Percentiles rank a stretch among this genome's conserved stretches.
These are phyloP conservation scores for Mareca penelope DNA, from an alignment of 2,797 vertebrate genomes.

Conservation along the genomic window DNA sequence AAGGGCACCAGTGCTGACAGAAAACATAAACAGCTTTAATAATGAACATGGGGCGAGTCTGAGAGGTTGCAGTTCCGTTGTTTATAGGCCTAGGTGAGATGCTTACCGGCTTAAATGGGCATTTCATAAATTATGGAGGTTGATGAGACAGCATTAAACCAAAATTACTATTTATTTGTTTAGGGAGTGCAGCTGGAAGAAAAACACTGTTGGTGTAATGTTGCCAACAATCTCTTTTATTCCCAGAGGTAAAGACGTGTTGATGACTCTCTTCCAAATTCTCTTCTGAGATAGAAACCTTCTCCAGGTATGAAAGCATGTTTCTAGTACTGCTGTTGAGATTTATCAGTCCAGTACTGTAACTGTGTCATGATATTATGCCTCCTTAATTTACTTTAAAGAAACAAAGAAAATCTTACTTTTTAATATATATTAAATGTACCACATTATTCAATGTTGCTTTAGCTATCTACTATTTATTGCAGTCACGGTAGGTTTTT, in stretches of 20 bases:
- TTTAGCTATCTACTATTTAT: neutral
- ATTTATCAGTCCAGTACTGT: neutral
- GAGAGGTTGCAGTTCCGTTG: neutral
- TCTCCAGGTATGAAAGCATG: neutral
- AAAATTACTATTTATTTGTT: neutral
- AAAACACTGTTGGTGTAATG: neutral
- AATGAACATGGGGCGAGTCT: neutral
- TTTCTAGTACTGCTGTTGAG: neutral
- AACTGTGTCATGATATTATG: neutral
- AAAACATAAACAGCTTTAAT: neutral
- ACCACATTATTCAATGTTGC: neutral
- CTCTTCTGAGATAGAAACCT: neutral
- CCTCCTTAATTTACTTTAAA: neutral
- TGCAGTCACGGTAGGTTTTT: neutral
- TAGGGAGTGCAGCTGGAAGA: rapidly evolving
- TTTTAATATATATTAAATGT: neutral
- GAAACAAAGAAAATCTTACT: neutral
- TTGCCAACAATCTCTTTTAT: neutral
- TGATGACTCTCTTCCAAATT: neutral
- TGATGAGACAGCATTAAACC: neutral
- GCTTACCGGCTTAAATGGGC: neutral
- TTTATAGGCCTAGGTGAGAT: neutral
- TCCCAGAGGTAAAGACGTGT: neutral
- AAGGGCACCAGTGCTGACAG: neutral
- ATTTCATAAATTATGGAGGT: neutral